Base-by-base conservation (phyloP, 2,797 vertebrate genomes). In the Oreortyx pictus region DNA sequence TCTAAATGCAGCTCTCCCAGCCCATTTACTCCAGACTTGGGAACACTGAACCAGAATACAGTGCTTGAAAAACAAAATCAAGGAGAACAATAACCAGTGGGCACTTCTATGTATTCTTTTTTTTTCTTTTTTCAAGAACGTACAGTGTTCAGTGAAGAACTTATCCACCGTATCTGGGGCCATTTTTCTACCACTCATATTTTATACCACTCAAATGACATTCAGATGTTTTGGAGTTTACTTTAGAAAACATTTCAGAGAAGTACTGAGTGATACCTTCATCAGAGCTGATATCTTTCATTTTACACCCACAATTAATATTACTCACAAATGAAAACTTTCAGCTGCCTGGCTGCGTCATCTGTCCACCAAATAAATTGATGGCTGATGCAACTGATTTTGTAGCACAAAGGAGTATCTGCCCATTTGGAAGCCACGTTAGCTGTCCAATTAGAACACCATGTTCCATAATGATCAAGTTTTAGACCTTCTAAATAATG, bases 301-400 rank as follows among this genome's bases (percentile, higher is more conserved):
- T 91, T 96, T 91, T 73, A 93, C 93, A 91, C 93, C 89, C 87
- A 95, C 92, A 94, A 79, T 88, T 93, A 87, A 83, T 93, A 92
- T 93, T 92, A 88, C 66, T 78, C 91, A 78, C 82, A 89, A 90
- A 88, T 93, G 72, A 93, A 95, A 93, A 72, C 43, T 47, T 50
- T 92, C 14, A 3, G 54, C 66, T 92, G 82, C 62, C 76, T 88
- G 70, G 72, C 92, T 83, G 67, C 87, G 78, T 93, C 76, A 66
- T 57, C 82, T 83, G 86, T 76, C 64, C 82, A 71, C 52, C 91
- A 92, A 93, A 94, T 64, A 93, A 93, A 94, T 60, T 93, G 87
- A 92, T 59, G 94, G 84, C 47, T 90, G 82, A 94, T 67, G 90
- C 73, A 94, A 94, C 82, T 83, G 49, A 52, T 64, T 92, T 49